These are phyloP conservation scores for Lepeophtheirus nordmannii DNA, from an alignment of 2,888 invertebrate species.

Conservation along the genomic window DNA sequence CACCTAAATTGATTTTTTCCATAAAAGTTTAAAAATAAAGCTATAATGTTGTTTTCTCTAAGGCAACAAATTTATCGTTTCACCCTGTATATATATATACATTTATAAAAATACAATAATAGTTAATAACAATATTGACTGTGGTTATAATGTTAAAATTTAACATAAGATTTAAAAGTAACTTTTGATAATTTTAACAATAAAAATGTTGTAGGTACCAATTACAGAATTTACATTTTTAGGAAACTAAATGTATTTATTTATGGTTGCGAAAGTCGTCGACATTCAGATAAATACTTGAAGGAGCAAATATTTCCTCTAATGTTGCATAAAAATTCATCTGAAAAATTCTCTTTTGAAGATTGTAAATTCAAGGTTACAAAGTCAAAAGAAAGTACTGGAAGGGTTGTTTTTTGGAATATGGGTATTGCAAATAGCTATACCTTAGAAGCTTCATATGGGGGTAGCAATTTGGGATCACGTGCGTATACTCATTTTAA, in stretches of 20 bases:
- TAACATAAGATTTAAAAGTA: no score
- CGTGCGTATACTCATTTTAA: conserved; percentile 18
- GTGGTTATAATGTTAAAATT: no score
- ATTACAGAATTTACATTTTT: neutral
- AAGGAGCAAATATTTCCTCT: conserved; percentile 85
- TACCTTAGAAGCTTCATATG: conserved; percentile 87
- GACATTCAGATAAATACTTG: conserved; percentile 57
- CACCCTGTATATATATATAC: no score
- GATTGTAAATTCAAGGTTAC: conserved; percentile 57
- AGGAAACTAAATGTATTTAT: conserved; percentile 75
- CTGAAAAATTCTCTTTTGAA: conserved; percentile 43
- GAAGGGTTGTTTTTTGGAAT: conserved; percentile 85
- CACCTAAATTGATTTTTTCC: no score
- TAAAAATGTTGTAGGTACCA: no score
- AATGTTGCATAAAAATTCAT: conserved; percentile 80
- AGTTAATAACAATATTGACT: no score
- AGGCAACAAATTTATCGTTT: no score
- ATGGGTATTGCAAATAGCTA: conserved; percentile 85
- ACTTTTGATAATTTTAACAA: no score
- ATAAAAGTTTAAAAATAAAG: no score
- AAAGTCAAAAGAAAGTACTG: conserved; percentile 83
- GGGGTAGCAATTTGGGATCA: conserved; percentile 49
- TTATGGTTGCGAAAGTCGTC: conserved; percentile 81
- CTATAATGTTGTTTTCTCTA: no score
- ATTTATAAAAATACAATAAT: no score